Percentiles rank a stretch among this genome's conserved stretches.
phyloP scores from a whole-genome alignment of 2,888 invertebrate genomes.

The Ornithoptera priamus region DNA sequence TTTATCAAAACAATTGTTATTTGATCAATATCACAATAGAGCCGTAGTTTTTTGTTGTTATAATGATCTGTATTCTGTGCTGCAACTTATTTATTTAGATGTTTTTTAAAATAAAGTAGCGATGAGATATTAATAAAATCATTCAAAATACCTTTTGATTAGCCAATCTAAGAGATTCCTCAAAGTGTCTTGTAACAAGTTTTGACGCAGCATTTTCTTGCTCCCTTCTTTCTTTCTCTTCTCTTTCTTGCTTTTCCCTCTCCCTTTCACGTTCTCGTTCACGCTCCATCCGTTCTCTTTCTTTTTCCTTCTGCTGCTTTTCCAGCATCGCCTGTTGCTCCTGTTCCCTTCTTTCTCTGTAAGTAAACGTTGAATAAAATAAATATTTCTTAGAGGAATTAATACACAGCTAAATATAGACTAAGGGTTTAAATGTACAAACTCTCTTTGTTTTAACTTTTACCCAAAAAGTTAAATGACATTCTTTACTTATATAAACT shows the following conservation, averaged over 20 bases:
- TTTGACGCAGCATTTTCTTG: constrained; percentile 87
- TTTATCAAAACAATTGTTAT: background rate
- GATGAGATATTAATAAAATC: background rate
- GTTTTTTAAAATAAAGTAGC: too few species aligned
- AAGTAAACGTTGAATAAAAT: constrained; percentile 42
- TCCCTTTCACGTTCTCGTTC: constrained; percentile 76
- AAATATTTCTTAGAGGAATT: background rate
- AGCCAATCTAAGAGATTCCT: constrained; percentile 89
- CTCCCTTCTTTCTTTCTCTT: constrained; percentile 81
- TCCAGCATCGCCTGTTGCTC: constrained; percentile 82
- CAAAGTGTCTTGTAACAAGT: constrained; percentile 93
- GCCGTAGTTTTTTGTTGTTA: too few species aligned
- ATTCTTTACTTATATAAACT: too few species aligned
- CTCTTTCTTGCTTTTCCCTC: constrained; percentile 76
- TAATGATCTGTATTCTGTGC: too few species aligned
- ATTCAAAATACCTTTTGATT: constrained; percentile 84
- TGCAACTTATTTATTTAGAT: too few species aligned
- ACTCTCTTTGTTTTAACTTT: too few species aligned
- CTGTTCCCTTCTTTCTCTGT: constrained; percentile 74
- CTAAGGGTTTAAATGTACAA: too few species aligned
- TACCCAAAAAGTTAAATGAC: too few species aligned
- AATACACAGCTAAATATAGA: background rate
- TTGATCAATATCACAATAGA: too few species aligned
- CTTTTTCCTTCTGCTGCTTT: constrained; percentile 84
- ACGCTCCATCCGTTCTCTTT: constrained; percentile 83